Conservation (phyloP, 2,888 invertebrate genomes). For the Netelia inedita region DNA sequence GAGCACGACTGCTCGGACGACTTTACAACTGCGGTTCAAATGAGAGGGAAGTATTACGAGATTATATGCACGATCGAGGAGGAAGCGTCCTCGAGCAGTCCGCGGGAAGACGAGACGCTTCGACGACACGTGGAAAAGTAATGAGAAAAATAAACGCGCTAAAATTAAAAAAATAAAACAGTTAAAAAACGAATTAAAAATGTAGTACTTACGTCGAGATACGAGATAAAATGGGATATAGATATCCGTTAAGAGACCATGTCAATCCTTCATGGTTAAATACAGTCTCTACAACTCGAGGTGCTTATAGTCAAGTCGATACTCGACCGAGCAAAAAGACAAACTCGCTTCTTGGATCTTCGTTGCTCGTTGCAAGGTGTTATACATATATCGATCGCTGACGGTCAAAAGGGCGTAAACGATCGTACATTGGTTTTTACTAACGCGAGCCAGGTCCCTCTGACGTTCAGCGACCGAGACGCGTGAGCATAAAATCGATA, state of each 20-base stretch:
- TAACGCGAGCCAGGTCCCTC: constrained; percentile 16
- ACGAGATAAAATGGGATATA: constrained; percentile 5
- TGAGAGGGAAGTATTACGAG: constrained; percentile 11
- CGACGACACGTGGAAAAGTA: constrained; percentile 13
- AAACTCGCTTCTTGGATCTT: constrained; percentile 31
- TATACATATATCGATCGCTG: constrained; percentile 4
- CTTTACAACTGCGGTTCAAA: constrained; percentile 5
- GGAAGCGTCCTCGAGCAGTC: constrained; percentile 47
- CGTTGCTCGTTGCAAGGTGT: background rate
- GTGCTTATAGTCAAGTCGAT: constrained; percentile 1
- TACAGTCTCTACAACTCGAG: background rate
- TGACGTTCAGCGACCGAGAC: background rate
- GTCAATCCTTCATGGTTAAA: constrained; percentile 30
- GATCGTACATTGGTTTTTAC: constrained; percentile 17
- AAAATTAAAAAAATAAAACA: constrained; percentile 11
- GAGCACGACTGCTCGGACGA: constrained; percentile 6
- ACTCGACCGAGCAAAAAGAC: constrained; percentile 21
- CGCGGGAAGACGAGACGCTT: constrained; percentile 11
- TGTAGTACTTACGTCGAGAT: background rate
- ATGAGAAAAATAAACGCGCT: background rate
- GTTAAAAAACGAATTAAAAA: too few relatives aligned
- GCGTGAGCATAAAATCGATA: constrained; percentile 45
- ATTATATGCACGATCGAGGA: constrained; percentile 20
- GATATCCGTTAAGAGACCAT: constrained; percentile 41
- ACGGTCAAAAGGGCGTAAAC: constrained; percentile 32